Conservation (phyloP, 2,888 invertebrate genomes). For the Troides helena region DNA sequence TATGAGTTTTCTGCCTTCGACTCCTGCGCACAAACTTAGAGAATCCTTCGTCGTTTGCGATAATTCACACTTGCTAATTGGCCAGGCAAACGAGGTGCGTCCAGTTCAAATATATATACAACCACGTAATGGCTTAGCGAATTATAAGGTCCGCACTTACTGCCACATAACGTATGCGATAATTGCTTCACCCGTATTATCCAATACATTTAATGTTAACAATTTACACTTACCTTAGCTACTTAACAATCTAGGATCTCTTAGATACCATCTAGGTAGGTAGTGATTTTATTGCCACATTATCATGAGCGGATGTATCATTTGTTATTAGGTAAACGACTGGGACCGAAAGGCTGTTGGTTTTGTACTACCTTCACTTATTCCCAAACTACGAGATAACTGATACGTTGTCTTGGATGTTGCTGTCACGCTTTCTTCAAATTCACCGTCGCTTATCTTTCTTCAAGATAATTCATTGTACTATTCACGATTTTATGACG, state of each 20-base stretch:
- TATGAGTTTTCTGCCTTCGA: too few species aligned
- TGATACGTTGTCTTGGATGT: neutral
- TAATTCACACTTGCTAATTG: conserved; percentile 18
- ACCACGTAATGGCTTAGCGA: conserved; percentile 1
- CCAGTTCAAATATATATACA: conserved; percentile 1
- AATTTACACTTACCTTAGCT: neutral
- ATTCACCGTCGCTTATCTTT: conserved; percentile 11
- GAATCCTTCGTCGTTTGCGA: conserved; percentile 1
- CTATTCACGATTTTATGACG: conserved; percentile 18
- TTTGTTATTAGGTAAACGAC: too few species aligned
- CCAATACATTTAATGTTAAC: neutral
- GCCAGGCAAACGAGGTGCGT: conserved; percentile 9
- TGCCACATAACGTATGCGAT: conserved; percentile 12
- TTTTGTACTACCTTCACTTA: too few species aligned
- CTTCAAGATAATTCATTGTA: neutral
- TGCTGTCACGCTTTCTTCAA: conserved; percentile 20
- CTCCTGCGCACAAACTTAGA: too few species aligned
- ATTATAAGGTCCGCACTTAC: neutral
- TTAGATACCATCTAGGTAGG: too few species aligned
- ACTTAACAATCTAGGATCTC: too few species aligned
- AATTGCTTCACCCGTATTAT: conserved; percentile 11
- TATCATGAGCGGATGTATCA: too few species aligned
- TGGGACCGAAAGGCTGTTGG: too few species aligned
- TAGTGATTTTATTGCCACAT: too few species aligned
- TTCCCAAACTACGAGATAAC: neutral